Evolutionary conservation across 2,797 vertebrate genomes (phyloP), one percentile per base, ranked within the genome.

Genomic region (Rhinella marina): DNA sequence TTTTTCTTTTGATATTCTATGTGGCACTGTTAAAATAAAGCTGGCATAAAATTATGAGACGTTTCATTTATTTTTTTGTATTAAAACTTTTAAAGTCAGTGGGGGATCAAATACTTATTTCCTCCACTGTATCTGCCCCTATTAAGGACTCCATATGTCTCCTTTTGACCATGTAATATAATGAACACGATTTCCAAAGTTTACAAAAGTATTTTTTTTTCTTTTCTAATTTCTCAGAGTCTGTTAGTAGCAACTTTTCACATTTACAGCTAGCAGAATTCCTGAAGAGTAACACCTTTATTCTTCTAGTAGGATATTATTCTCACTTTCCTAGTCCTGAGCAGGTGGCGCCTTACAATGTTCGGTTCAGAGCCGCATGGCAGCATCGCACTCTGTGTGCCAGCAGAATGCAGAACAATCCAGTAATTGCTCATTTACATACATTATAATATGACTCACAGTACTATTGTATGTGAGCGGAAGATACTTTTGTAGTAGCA

Each of bases 371-470:
- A 10, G 21, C 19, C 21, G 27, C 32, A 86, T 86, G 50, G 5
- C 7, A 86, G 77, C 64, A 25, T 41, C 41, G 68, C 27, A 14
- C 11, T 25, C 25, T 56, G 25, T n/a, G 29, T 72, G 64, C 85
- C 61, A 48, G 41, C 32, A 14, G 85, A 81, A 50, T 72, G 9
- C 56, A 14, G 85, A 72, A 59, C 72, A 23, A 73, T 11, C 23
- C 66, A 73, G 56, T 61, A 73, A 81, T 81, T 86, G 77, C 64
- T 72, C 27, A 81, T 81, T 81, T 86, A 13, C 50, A 86, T 59
- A 70, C 17, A 54, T 80, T 70, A 80, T 70, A 68, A 78, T 50
- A 50, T 64, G n/a, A 56, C 32, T 32, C 61, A 80, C 19, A 7
- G 32, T 64, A 61, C 23, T 25, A 61, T 84, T 21, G 57, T 21